Percentiles rank a stretch among this genome's conserved stretches.
Conservation (phyloP, 2,888 invertebrate species). For the Tipula unca region DNA sequence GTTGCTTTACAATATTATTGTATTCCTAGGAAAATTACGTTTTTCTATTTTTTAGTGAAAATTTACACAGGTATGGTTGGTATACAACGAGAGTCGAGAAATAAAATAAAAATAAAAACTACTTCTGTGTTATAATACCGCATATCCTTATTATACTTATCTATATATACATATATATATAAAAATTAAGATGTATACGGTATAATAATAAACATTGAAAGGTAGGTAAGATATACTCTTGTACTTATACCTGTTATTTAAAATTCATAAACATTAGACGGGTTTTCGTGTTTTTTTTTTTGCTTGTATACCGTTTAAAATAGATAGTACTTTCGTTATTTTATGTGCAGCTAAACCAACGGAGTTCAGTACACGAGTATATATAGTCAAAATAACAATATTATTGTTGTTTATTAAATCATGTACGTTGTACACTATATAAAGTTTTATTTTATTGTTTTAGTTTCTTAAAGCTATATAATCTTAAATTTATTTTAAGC, state of each 20-base stretch:
- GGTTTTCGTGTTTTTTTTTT: not conserved
- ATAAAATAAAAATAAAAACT: not conserved
- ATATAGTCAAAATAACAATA: not conserved
- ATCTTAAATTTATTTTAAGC: too few species aligned
- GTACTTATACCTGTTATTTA: not conserved
- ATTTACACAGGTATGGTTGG: not conserved
- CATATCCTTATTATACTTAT: not conserved
- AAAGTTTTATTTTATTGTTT: too few species aligned
- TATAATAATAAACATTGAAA: not conserved
- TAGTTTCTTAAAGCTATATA: too few species aligned
- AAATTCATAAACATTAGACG: conserved; percentile 8
- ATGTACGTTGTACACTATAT: not conserved
- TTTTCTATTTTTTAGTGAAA: not conserved
- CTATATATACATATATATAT: too few species aligned
- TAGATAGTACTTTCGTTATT: not conserved
- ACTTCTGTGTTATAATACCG: not conserved
- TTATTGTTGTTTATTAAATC: not conserved
- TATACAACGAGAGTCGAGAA: not conserved
- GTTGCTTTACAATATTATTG: not conserved
- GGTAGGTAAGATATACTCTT: not conserved
- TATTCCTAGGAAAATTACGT: not conserved
- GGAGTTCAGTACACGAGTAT: too few species aligned
- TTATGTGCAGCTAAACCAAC: not conserved
- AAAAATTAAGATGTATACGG: not conserved
- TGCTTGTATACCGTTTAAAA: not conserved